Percentiles rank a stretch among this genome's conserved stretches.
These are phyloP conservation scores for Lagodon rhomboides DNA, from an alignment of 2,797 vertebrate genomes.

Conservation along the genomic window DNA sequence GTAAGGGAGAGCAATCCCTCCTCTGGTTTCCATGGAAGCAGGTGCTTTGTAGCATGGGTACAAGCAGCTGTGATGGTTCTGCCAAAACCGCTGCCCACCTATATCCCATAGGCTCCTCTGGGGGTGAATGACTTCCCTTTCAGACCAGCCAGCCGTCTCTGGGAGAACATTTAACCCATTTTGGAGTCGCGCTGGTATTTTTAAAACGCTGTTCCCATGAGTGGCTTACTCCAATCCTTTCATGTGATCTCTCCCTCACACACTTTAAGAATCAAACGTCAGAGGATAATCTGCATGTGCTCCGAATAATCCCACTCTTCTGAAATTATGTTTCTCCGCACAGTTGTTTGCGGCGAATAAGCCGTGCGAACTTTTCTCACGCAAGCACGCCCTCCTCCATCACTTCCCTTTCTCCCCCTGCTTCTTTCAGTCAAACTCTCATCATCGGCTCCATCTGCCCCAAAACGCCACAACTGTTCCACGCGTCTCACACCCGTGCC, in stretches of 20 bases:
- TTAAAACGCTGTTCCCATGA: slow-evolving; percentile 44
- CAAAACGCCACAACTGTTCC: slow-evolving; percentile 69
- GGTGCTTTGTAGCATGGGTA: slow-evolving; percentile 73
- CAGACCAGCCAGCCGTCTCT: slow-evolving; percentile 46
- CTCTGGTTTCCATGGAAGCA: slow-evolving; percentile 86
- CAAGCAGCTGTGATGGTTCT: slow-evolving; percentile 55
- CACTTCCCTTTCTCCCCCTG: slow-evolving; percentile 55
- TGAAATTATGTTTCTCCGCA: slow-evolving; percentile 58
- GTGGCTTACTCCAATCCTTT: slow-evolving; percentile 45
- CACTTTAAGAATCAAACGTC: slow-evolving; percentile 52
- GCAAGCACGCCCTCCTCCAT: slow-evolving; percentile 21
- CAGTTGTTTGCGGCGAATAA: slow-evolving; percentile 48
- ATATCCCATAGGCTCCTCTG: slow-evolving; percentile 70
- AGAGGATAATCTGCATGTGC: slow-evolving; percentile 58
- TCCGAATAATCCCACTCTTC: slow-evolving; percentile 65
- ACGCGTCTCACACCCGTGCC: slow-evolving; percentile 60
- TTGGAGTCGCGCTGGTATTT: slow-evolving; percentile 48
- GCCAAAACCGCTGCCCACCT: slow-evolving; percentile 82
- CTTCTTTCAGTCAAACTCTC: slow-evolving; percentile 72
- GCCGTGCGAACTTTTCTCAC: slow-evolving; percentile 37
- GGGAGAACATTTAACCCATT: slow-evolving; percentile 43
- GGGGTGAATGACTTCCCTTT: slow-evolving; percentile 58
- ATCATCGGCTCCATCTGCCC: slow-evolving; percentile 77
- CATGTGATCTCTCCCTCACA: slow-evolving; percentile 50
- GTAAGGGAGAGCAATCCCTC: slow-evolving; percentile 78